Evolutionary conservation across 2,797 vertebrate genomes (phyloP), one percentile per base, ranked within the genome.

Genomic region (Sebastiscus tertius): DNA sequence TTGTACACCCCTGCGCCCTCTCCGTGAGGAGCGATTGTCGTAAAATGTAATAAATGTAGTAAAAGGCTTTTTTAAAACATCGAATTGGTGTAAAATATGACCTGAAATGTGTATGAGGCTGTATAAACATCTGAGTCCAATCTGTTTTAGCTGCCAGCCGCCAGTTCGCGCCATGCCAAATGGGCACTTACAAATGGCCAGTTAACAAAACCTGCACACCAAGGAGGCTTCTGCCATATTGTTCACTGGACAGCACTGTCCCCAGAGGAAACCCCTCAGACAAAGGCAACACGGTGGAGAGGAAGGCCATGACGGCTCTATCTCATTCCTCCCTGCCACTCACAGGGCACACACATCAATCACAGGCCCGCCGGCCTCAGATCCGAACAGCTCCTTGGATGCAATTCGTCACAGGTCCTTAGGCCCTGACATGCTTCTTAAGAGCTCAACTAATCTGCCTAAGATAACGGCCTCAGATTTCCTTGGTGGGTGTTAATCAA

Each of bases 301-400:
- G 86, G 87, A 88, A 84, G 83, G 75, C 84, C 80, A 80, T 88
- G 90, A 95, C 75, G 69, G 90, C 91, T 95, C 86, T 93, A 94
- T 96, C 93, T 92, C 83, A 80, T 87, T 80, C 83, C 83, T 80
- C 77, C 75, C 90, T 94, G 95, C 92, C 95, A 93, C 90, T 95
- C 93, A 95, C 79, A 83, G 63, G 4, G 88, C 82, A 33, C 83
- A 80, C 79, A 90, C 93, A 95, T 95, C 94, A 92, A 94, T 96
- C 93, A 94, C 90, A 72, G 46, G 81, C 79, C 83, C 26, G 14
- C 67, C 70, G 29, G 77, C 80, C 46, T 80, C 78, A 73, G 72
- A 88, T 85, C 88, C 73, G 29, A 77, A 82, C 83, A 31, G 85
- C 76, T 90, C 81, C 76, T 92, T 86, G 80, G 82, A 91, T 88